Evolutionary conservation across 2,113 vertebrate species (phyloP).

Genomic region (Psephotus haematonotus): DNA sequence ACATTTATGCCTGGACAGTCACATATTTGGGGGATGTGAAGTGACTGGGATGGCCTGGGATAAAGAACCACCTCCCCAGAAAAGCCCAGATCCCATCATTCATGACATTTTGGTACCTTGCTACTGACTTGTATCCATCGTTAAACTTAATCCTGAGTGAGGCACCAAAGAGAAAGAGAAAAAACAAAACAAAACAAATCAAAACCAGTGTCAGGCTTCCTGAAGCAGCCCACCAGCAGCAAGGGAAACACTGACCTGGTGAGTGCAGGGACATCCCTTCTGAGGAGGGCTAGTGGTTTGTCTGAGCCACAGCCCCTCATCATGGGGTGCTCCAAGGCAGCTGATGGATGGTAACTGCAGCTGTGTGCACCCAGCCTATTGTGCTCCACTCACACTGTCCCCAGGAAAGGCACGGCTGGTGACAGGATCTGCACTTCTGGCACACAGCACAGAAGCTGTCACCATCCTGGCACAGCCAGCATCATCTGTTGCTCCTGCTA

Average conservation of each 20-base stretch:
- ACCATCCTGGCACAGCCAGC: neutral
- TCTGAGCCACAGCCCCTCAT: neutral
- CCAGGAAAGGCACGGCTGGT: rapidly evolving
- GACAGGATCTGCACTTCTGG: neutral
- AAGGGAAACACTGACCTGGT: neutral
- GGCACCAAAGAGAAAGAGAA: neutral
- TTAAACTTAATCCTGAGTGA: conserved; percentile 56
- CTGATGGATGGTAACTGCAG: neutral
- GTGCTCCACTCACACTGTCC: neutral
- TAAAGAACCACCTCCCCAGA: neutral
- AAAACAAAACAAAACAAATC: too few relatives aligned
- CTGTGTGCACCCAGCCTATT: neutral
- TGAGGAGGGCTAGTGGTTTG: too few relatives aligned
- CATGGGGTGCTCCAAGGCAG: neutral
- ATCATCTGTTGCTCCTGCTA: neutral
- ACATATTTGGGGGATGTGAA: rapidly evolving
- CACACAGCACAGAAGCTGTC: neutral
- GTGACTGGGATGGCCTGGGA: neutral
- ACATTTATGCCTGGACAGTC: rapidly evolving
- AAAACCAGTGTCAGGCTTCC: neutral
- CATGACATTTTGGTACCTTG: conserved; percentile 42
- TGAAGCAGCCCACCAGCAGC: neutral
- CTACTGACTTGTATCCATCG: conserved; percentile 66
- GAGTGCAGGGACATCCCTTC: neutral
- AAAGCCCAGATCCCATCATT: neutral